Conservation (phyloP, 2,113 vertebrate genomes). For the Hyla sarda region DNA sequence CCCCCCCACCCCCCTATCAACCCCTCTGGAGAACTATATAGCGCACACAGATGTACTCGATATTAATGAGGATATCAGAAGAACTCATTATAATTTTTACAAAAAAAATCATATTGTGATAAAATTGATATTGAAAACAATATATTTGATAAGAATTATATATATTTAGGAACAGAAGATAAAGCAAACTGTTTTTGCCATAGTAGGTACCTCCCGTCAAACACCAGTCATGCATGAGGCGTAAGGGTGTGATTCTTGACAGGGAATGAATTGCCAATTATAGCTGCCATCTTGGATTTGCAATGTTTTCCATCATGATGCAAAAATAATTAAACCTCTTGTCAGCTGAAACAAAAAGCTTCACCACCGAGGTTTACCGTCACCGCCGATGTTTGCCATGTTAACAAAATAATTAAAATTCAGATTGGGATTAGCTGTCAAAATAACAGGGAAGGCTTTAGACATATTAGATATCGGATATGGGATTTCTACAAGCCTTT, state of each 20-base stretch:
- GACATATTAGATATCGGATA: not conserved
- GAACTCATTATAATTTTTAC: too few relatives aligned
- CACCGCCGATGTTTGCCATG: not conserved
- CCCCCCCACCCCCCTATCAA: too few relatives aligned
- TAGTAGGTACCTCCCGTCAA: not conserved
- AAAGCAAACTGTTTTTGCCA: not conserved
- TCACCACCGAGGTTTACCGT: constrained; percentile 10
- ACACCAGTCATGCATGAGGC: constrained; percentile 23
- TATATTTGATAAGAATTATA: too few relatives aligned
- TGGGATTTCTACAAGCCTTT: not conserved
- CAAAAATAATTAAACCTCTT: constrained; percentile 43
- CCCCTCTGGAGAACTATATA: too few relatives aligned
- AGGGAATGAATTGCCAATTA: constrained; percentile 46
- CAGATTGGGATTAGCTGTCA: constrained; percentile 2
- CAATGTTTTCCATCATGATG: constrained; percentile 50
- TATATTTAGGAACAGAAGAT: not conserved
- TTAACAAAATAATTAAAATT: constrained; percentile 32
- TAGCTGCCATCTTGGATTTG: constrained; percentile 32
- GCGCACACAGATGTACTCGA: too few relatives aligned
- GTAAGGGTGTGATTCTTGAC: not conserved
- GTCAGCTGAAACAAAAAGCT: not conserved
- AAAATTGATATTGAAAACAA: too few relatives aligned
- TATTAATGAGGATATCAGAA: too few relatives aligned
- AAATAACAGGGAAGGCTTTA: not conserved
- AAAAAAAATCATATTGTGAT: too few relatives aligned